A percentile compares a stretch with the other conserved stretches of the same genome.
Conservation (phyloP, 2,888 invertebrate genomes). For the Perithous albicinctus region DNA sequence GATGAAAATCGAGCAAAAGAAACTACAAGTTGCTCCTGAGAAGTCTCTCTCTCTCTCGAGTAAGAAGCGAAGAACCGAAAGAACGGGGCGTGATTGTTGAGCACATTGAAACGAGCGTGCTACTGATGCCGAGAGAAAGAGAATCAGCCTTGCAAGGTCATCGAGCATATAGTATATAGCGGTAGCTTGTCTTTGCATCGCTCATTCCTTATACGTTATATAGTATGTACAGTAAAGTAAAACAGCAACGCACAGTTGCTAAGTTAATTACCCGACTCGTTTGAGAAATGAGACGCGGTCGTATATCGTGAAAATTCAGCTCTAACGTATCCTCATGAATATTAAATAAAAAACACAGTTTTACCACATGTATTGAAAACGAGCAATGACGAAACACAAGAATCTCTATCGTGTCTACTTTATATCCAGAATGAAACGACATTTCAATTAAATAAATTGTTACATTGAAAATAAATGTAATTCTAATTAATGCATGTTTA, state of each 20-base stretch:
- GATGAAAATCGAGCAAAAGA: background rate
- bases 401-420: too few species aligned
- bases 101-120: conserved; percentile 40
- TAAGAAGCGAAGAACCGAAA: conserved; percentile 4
- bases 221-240: conserved; percentile 29
- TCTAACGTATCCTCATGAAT: conserved; percentile 38
- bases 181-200: conserved; percentile 37
- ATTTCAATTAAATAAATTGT: too few species aligned
- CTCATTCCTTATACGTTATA: conserved; percentile 12
- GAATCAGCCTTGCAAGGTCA: conserved; percentile 67
- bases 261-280: conserved; percentile 51
- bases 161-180: conserved; percentile 28
- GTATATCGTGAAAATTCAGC: conserved; percentile 42
- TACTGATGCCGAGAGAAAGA: conserved; percentile 60
- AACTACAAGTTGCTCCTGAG: background rate
- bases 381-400: background rate
- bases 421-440: too few species aligned
- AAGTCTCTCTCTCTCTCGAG: background rate
- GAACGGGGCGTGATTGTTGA: conserved; percentile 27
- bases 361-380: too few species aligned
- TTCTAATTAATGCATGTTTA: too few species aligned
- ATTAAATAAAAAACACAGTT: conserved; percentile 43
- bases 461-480: too few species aligned
- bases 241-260: conserved; percentile 17
- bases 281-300: conserved; percentile 40